These are phyloP conservation scores for Ceratotherium simum DNA, from an alignment of 2,113 vertebrate genomes.

Conservation along the genomic window DNA sequence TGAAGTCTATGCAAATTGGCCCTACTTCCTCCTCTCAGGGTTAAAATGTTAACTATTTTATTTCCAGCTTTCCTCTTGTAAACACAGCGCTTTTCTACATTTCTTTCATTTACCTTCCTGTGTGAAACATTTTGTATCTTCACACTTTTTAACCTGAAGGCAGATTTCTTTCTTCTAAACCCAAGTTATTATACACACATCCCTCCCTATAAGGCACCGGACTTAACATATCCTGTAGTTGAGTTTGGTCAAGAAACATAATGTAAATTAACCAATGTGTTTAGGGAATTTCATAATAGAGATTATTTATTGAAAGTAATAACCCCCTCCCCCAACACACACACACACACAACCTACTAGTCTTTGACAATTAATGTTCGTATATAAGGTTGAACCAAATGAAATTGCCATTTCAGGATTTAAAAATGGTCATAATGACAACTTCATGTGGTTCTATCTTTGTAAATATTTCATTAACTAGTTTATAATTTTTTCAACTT, in stretches of 20 bases:
- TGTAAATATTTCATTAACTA: conserved; percentile 12
- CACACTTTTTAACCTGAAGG: conserved; percentile 48
- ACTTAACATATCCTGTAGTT: background rate
- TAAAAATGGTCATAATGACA: background rate
- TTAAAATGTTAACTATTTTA: conserved; percentile 76
- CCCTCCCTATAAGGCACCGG: conserved; percentile 16
- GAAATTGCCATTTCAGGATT: conserved; percentile 16
- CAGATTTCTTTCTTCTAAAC: conserved; percentile 35
- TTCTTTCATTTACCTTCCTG: conserved; percentile 56
- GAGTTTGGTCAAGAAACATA: conserved; percentile 46
- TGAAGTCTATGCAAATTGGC: conserved; percentile 81
- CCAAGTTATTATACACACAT: background rate
- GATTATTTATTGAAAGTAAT: conserved; percentile 52
- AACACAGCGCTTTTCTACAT: conserved; percentile 34
- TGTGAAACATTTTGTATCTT: conserved; percentile 65
- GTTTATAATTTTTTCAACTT: conserved; percentile 16
- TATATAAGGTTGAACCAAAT: background rate
- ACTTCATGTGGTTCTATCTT: background rate
- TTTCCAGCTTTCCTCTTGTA: conserved; percentile 70
- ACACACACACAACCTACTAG: background rate
- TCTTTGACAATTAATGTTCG: conserved; percentile 32
- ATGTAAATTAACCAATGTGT: conserved; percentile 41
- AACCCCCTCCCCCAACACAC: background rate
- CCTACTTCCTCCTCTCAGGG: conserved; percentile 67
- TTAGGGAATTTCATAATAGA: conserved; percentile 52